Conservation (phyloP, 2,888 invertebrate species). For the Bugula neritina region DNA sequence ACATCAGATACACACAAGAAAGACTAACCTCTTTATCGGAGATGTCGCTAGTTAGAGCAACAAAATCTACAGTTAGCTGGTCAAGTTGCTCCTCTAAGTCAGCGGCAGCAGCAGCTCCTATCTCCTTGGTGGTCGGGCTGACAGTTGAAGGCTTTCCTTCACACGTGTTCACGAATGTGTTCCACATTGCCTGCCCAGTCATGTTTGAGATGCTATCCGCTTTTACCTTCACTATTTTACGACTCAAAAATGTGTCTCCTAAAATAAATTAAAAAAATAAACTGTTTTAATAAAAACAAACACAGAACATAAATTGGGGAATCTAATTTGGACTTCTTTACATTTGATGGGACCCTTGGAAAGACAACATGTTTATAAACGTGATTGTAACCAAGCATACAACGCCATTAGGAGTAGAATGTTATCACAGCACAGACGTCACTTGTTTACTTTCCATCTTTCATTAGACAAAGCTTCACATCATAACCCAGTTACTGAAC, state of each 20-base stretch:
- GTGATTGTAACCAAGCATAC: no score
- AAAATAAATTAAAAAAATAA: background rate
- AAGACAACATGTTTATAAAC: no score
- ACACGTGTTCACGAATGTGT: slow-evolving; percentile 41
- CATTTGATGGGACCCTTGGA: no score
- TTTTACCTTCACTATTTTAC: background rate
- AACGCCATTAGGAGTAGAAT: no score
- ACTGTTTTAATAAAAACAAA: no score
- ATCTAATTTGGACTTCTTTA: no score
- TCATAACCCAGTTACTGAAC: no score
- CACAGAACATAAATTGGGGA: no score
- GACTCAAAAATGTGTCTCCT: slow-evolving; percentile 5
- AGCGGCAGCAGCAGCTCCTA: background rate
- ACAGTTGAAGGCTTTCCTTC: background rate
- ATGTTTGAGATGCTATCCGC: slow-evolving; percentile 36
- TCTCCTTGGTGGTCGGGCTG: background rate
- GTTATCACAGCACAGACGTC: no score
- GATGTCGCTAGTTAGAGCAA: background rate
- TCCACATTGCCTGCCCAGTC: slow-evolving; percentile 48
- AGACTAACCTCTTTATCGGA: background rate
- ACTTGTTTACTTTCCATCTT: no score
- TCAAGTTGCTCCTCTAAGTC: slow-evolving; percentile 1
- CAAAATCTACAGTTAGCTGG: slow-evolving; percentile 6
- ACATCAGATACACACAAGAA: no score
- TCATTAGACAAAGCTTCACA: no score